Base-by-base conservation (phyloP, 2,113 vertebrate species). In the Hiodon tergisus region DNA sequence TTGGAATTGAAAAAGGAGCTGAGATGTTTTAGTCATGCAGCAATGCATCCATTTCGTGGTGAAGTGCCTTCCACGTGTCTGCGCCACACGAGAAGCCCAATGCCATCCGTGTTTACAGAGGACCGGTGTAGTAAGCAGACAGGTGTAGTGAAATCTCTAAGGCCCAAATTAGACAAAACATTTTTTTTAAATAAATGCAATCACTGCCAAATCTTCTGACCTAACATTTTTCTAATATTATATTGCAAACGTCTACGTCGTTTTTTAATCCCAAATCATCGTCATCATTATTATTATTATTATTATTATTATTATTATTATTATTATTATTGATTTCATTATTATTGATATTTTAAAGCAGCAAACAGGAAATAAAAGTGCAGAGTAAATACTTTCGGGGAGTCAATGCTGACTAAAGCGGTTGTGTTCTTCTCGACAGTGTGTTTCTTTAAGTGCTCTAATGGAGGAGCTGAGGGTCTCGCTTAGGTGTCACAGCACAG, bases 401-500 rank as follows among this genome's bases (percentile, higher is more conserved):
- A 62, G 14, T 51, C 13, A 57, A 72, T 58, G 13, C 62, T 82
- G 60, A 78, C 71, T 53, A 48, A 55, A 60, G 72, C 50, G 58
- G 16, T 53, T 69, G 69, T 76, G 8, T 67, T 87, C 66, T 86
- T 57, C 79, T 82, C 80, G 61, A 31, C 86, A 99, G 95, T 94
- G 94, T 85, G 88, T 93, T 80, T 95, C 93, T 83, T 95, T 97
- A 84, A 94, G 93, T 17, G 85, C 93, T 69, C 82, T 95, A 83
- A 94, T 96, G 95, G 94, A 96, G 85, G 95, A 97, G 74, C 87
- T 96, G 82, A 93, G 93, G n/a, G 89, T 95, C 81, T 94, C 94
- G 48, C 93, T 95, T 80, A 94, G 93, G 88, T 94, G 93, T 86
- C 94, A 95, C 88, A 94, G 93, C 88, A 92, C 92, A 76, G 47